Percentiles rank a stretch among this genome's conserved stretches.
Evolutionary conservation across 2,797 vertebrate species (phyloP).

Genomic region (Acrossocheilus fasciatus): DNA sequence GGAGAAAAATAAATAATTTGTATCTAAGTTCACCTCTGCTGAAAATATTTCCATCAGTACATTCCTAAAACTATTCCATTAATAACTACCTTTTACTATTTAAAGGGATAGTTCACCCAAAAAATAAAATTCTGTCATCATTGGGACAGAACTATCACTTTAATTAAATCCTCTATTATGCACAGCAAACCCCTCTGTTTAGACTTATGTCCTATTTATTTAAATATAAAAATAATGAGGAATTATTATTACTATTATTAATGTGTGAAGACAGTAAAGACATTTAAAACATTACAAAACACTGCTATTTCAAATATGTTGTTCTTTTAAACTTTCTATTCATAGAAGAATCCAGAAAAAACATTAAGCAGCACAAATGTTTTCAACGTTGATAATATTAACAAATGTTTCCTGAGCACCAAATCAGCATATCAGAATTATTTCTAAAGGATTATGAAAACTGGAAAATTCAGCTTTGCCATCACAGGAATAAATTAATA

Average conservation of each 20-base stretch:
- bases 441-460: background rate
- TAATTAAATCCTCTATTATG: background rate
- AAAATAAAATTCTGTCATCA: background rate
- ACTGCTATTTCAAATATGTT: background rate
- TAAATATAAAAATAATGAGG: background rate
- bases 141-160: background rate
- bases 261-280: background rate
- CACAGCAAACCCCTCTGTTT: background rate
- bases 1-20: background rate
- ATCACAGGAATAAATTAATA: background rate
- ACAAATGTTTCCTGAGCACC: background rate
- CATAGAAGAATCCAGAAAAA: background rate
- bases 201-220: background rate
- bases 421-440: background rate
- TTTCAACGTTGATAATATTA: background rate
- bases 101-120: background rate
- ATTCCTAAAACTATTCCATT: background rate
- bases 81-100: background rate
- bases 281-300: background rate
- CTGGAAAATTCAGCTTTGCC: background rate
- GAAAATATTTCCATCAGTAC: background rate
- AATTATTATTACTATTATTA: background rate
- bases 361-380: background rate
- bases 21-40: background rate
- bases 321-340: background rate